Conservation (phyloP, 1,140 invertebrate genomes). For the Drosophila virilis region DNA sequence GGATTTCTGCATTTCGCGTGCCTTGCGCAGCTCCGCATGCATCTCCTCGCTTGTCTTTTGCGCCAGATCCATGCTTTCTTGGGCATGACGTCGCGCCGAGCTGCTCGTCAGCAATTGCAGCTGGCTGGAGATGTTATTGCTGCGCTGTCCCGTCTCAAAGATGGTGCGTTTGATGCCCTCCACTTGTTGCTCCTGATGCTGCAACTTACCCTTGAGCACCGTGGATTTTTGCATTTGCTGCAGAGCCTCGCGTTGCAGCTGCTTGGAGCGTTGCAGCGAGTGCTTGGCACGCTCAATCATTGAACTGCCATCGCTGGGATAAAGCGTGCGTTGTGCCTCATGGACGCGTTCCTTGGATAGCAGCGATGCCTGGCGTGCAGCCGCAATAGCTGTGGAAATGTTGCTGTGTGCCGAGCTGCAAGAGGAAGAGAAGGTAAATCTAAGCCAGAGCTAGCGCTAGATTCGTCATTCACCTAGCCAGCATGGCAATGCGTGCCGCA, state of each 20-base stretch:
- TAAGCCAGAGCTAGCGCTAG: background rate
- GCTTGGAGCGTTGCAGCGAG: constrained; percentile 84
- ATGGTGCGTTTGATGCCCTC: constrained; percentile 85
- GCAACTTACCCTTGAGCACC: constrained; percentile 77
- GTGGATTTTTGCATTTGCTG: constrained; percentile 84
- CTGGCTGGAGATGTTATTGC: constrained; percentile 85
- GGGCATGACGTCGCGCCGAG: constrained; percentile 69
- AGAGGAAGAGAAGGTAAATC: background rate
- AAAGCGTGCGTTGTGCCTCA: constrained; percentile 68
- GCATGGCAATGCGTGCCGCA: constrained; percentile 77
- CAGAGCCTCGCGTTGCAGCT: constrained; percentile 82
- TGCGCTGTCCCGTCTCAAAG: constrained; percentile 85
- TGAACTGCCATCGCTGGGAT: constrained; percentile 84
- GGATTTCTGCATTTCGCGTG: constrained; percentile 84
- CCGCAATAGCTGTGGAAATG: constrained; percentile 89
- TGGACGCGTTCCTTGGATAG: constrained; percentile 86
- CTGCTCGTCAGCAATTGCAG: constrained; percentile 58
- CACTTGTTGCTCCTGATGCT: constrained; percentile 85
- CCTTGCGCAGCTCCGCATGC: constrained; percentile 85
- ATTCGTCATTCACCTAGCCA: constrained; percentile 82
- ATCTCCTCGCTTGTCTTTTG: constrained; percentile 85
- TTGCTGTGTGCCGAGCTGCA: constrained; percentile 91
- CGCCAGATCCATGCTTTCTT: constrained; percentile 84
- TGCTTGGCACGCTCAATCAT: constrained; percentile 84
- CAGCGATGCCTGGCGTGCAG: constrained; percentile 87